Conservation (phyloP, 2,113 vertebrate species). For the Cottus gobio region DNA sequence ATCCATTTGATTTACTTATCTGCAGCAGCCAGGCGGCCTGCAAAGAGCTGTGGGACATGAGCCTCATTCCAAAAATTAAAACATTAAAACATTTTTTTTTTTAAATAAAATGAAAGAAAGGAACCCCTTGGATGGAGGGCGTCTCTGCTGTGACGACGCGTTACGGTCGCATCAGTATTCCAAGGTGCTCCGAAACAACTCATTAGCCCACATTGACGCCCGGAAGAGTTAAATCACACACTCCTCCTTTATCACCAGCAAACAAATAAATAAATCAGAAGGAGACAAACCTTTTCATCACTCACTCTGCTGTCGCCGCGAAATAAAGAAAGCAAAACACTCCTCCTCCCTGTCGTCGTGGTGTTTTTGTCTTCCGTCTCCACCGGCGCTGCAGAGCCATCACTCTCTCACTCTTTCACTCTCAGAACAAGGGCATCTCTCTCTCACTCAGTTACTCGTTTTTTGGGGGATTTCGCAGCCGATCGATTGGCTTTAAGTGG, state of each 20-base stretch:
- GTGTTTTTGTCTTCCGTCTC: conserved; percentile 33
- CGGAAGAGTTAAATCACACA: conserved; percentile 60
- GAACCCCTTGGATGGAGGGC: conserved; percentile 43
- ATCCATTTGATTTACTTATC: conserved; percentile 77
- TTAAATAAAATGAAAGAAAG: too few species aligned
- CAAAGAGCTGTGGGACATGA: conserved; percentile 65
- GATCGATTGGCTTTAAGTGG: conserved; percentile 67
- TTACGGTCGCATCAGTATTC: conserved; percentile 70
- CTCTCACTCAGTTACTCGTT: conserved; percentile 53
- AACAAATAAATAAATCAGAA: conserved; percentile 6
- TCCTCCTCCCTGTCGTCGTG: neutral
- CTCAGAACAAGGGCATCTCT: conserved; percentile 65
- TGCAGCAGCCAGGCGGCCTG: conserved; percentile 63
- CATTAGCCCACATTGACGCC: conserved; percentile 60
- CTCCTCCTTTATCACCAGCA: conserved; percentile 57
- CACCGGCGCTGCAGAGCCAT: conserved; percentile 42
- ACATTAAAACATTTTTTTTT: neutral
- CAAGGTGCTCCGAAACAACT: conserved; percentile 64
- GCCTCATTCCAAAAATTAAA: conserved; percentile 32
- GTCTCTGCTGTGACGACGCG: conserved; percentile 60
- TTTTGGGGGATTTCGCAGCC: conserved; percentile 47
- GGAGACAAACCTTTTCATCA: conserved; percentile 44
- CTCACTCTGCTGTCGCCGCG: conserved; percentile 44
- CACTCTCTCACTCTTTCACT: conserved; percentile 54
- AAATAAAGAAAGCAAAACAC: conserved; percentile 45